Base-by-base conservation (phyloP, 2,888 invertebrate genomes). In the Dioctria linearis region DNA sequence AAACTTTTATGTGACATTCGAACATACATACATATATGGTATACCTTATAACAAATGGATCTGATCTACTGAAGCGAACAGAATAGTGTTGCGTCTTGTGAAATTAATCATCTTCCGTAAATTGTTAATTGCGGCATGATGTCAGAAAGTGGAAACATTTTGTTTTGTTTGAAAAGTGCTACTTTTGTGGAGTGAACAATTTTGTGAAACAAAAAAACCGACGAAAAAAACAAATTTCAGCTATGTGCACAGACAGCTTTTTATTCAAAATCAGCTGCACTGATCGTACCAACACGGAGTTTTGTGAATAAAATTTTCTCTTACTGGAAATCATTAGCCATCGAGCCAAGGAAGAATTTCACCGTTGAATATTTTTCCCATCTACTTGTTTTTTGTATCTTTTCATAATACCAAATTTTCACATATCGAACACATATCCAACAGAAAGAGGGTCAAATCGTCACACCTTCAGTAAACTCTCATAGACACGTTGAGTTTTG, bases 401-500 rank as follows among this genome's bases (percentile, higher is more conserved):
- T 67, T 6, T 51, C 11, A 37, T 13, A 25, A 37, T 37, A 49
- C 25, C 39, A 6, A 51, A 42, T 69, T 69, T 69, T 51, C 51
- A 69, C 37, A 69, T 51, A 51, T 37, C 51, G 51, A 69, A 69
- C 37, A 69, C 69, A 40, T 51, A 37, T 69, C 51, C 49, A 51
- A 42, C 51, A 37, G 69, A 69, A 69, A 69, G 69, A 69, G 49
- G 69, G 69, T 51, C 69, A 69, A 39, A 69, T 69, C 0, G 25
- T 54, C 67, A 49, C 69, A 46, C 40, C 40, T 69, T 51, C 39
- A 25, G 69, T 37, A 25, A 69, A 46, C 49, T 67, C 46, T 25
- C 11, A 5, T 43, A 67, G 46, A 67, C 67, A 69, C 51, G 51
- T 69, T 43, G 11, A 69, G 37, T 8, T 51, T 51, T 37, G 69